Conservation (phyloP, 2,888 invertebrate genomes). For the Priapulus caudatus region DNA sequence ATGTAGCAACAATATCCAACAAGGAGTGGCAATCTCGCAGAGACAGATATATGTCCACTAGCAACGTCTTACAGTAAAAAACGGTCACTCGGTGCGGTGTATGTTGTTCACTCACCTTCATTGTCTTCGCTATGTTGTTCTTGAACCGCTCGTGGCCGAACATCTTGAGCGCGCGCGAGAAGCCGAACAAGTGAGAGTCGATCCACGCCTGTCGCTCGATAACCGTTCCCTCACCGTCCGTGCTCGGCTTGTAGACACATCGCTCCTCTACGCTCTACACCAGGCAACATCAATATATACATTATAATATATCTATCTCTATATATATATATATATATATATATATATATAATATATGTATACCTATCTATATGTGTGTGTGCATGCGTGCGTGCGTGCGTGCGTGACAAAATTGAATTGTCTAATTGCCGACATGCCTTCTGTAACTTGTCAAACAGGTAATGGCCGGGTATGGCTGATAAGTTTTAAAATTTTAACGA, state of each 20-base stretch:
- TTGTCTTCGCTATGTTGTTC: constrained; percentile 70
- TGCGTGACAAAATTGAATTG: no score
- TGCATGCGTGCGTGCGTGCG: no score
- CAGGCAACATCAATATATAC: constrained; percentile 7
- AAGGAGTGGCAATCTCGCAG: no score
- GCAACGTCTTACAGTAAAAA: no score
- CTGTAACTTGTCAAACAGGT: constrained; percentile 7
- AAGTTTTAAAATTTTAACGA: constrained; percentile 5
- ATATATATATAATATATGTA: constrained; percentile 13
- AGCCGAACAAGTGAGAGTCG: constrained; percentile 73
- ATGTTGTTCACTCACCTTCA: constrained; percentile 49
- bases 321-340: not conserved
- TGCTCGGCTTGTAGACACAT: constrained; percentile 63
- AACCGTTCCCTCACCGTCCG: constrained; percentile 59
- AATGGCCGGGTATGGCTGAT: not conserved
- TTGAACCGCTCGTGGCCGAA: constrained; percentile 81
- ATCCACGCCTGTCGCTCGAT: constrained; percentile 76
- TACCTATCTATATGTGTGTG: no score
- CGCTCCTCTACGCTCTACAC: constrained; percentile 75
- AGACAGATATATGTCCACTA: no score
- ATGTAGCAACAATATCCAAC: no score
- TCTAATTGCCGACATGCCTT: no score
- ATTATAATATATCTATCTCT: not conserved
- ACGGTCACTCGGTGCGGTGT: no score
- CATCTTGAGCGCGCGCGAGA: constrained; percentile 71